Percentiles rank a stretch among this genome's conserved stretches.
Conservation (phyloP, 2,888 invertebrate genomes). For the Brachyptera putata region DNA sequence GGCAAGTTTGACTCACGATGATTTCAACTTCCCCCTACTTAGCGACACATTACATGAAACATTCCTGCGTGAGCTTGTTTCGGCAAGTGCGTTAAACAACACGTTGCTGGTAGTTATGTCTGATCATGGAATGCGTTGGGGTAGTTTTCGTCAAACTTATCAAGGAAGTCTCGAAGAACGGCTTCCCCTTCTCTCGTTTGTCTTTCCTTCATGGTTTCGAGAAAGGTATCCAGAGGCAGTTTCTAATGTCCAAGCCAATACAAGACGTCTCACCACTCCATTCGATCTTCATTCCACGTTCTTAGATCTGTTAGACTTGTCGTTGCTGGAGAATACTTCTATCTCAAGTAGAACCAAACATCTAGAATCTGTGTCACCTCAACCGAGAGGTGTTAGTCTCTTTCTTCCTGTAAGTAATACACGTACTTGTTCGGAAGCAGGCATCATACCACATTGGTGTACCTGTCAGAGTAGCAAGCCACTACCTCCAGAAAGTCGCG, state of each 20-base stretch:
- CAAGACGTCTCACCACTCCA: conserved; percentile 70
- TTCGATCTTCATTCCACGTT: conserved; percentile 82
- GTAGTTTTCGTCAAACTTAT: conserved; percentile 74
- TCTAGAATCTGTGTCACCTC: conserved; percentile 23
- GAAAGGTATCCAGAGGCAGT: conserved; percentile 57
- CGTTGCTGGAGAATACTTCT: conserved; percentile 46
- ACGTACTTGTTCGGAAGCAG: conserved; percentile 72
- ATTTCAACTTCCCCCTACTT: conserved; percentile 69
- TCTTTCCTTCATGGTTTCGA: conserved; percentile 69
- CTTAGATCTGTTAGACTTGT: conserved; percentile 58
- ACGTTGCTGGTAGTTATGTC: conserved; percentile 70
- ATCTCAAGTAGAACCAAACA: conserved; percentile 42
- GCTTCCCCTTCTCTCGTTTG: conserved; percentile 71
- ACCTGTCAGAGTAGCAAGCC: conserved; percentile 69
- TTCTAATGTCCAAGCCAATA: conserved; percentile 61
- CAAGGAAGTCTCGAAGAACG: conserved; percentile 86
- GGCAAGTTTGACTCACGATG: conserved; percentile 78
- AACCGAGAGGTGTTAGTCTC: conserved; percentile 63
- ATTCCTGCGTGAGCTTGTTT: conserved; percentile 55
- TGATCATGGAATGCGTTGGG: conserved; percentile 89
- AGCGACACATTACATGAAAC: conserved; percentile 63
- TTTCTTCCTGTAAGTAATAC: conserved; percentile 67
- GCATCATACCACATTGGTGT: conserved; percentile 82
- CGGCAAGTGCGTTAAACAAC: conserved; percentile 55
- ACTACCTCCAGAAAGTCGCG: conserved; percentile 50